Percentiles rank a stretch among this genome's conserved stretches.
These are phyloP conservation scores for Zaprionus inermis DNA, from an alignment of 1,140 invertebrate genomes.

Conservation along the genomic window DNA sequence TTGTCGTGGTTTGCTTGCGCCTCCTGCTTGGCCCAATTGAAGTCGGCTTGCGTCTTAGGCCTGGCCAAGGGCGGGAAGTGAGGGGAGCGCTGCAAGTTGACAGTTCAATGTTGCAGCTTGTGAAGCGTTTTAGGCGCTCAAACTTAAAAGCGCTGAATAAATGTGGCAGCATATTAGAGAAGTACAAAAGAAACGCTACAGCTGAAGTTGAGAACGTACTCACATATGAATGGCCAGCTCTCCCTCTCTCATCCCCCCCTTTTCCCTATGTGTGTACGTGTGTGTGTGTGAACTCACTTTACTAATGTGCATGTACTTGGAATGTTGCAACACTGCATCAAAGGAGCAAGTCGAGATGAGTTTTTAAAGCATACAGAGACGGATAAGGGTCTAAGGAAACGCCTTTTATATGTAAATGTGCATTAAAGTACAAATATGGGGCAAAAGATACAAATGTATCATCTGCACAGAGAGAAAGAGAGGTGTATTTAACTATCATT, in stretches of 20 bases:
- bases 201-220: not conserved
- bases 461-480: fast-evolving
- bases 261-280: not conserved
- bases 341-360: not conserved
- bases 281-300: not conserved
- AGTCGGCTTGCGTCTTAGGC: not conserved
- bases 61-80: not conserved
- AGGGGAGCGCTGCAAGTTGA: constrained; percentile 51
- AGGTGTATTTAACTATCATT: too few relatives aligned
- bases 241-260: too few relatives aligned
- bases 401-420: not conserved
- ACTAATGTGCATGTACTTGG: constrained; percentile 1
- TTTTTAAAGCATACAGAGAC: not conserved
- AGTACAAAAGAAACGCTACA: constrained; percentile 58
- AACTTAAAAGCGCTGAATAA: constrained; percentile 45
- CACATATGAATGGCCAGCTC: not conserved
- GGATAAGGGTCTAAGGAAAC: not conserved
- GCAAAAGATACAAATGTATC: not conserved
- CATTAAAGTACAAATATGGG: not conserved
- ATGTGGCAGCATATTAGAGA: constrained; percentile 43
- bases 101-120: constrained; percentile 74
- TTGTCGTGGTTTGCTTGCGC: not conserved
- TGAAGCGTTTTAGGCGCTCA: constrained; percentile 71
- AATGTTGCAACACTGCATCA: not conserved
- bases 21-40: not conserved